phyloP scores from a whole-genome alignment of 1,140 invertebrate genomes.

The Drosophila azteca region DNA sequence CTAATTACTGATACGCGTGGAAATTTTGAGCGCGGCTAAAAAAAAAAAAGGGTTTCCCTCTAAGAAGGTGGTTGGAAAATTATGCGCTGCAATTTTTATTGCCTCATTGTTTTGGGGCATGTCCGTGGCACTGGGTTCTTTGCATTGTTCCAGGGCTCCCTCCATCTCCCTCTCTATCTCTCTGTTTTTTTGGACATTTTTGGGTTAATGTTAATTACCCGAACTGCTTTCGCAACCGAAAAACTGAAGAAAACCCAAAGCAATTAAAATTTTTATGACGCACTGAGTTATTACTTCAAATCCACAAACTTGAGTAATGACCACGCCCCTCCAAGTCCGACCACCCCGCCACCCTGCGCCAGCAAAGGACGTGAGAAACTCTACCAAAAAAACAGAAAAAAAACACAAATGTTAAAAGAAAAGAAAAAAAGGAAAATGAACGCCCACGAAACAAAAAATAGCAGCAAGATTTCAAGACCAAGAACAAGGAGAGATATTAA shows the following conservation, averaged over 20 bases:
- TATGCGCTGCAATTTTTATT: slow-evolving; percentile 82
- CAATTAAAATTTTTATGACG: slow-evolving; percentile 82
- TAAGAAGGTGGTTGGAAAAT: slow-evolving; percentile 49
- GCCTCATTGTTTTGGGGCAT: slow-evolving; percentile 76
- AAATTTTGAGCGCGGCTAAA: slow-evolving; percentile 55
- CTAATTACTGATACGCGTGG: slow-evolving; percentile 81
- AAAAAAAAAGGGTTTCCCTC: slow-evolving; percentile 61
- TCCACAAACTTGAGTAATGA: slow-evolving; percentile 81
- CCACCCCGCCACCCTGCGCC: not conserved
- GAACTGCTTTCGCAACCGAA: slow-evolving; percentile 76
- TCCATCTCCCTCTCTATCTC: slow-evolving; percentile 20
- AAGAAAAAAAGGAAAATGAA: slow-evolving; percentile 69
- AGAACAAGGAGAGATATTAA: slow-evolving; percentile 68
- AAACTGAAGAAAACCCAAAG: slow-evolving; percentile 64
- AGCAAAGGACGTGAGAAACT: slow-evolving; percentile 74
- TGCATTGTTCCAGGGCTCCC: slow-evolving; percentile 58
- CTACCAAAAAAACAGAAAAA: slow-evolving; percentile 33
- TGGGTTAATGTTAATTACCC: slow-evolving; percentile 81
- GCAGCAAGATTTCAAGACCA: slow-evolving; percentile 41
- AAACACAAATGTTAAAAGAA: not conserved
- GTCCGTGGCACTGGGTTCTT: slow-evolving; percentile 57
- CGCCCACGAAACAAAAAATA: slow-evolving; percentile 49
- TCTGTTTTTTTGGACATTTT: slow-evolving; percentile 62
- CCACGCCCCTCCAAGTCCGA: slow-evolving; percentile 35
- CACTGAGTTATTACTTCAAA: slow-evolving; percentile 82